Evolutionary conservation across 92 coral and sea anemone species (phyloP).

Genomic region (Zoanthus solanderi): DNA sequence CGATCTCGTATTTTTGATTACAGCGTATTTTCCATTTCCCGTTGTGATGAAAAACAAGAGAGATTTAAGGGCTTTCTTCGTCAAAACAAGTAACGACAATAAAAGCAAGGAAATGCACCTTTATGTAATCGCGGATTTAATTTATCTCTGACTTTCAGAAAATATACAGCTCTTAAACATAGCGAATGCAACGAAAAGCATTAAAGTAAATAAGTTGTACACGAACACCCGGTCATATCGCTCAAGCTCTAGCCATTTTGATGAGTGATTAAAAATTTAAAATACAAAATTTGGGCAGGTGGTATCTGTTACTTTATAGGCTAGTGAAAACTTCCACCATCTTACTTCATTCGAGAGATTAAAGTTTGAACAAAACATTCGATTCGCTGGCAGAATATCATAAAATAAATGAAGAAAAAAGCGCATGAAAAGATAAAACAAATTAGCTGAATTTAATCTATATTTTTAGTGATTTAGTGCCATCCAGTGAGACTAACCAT

Average conservation of each 20-base stretch:
- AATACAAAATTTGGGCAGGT: slow-evolving; percentile 64
- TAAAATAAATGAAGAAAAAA: slow-evolving; percentile 7
- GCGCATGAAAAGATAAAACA: not conserved
- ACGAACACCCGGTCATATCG: slow-evolving; percentile 50
- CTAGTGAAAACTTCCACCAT: slow-evolving; percentile 50
- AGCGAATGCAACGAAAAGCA: not conserved
- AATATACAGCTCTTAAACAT: not conserved
- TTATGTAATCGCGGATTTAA: slow-evolving; percentile 13
- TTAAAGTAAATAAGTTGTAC: slow-evolving; percentile 35
- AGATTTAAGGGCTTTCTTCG: slow-evolving; percentile 40
- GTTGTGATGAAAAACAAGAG: slow-evolving; percentile 50
- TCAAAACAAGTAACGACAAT: slow-evolving; percentile 34
- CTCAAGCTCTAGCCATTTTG: slow-evolving; percentile 70
- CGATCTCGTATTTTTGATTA: not conserved
- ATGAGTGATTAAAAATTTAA: slow-evolving; percentile 83
- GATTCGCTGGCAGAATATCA: slow-evolving; percentile 2
- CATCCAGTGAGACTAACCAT: slow-evolving; percentile 32
- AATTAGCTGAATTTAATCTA: not conserved
- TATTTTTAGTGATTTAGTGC: not conserved
- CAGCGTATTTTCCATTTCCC: slow-evolving; percentile 41
- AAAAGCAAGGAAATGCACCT: slow-evolving; percentile 11
- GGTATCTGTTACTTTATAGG: slow-evolving; percentile 53
- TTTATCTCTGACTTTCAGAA: not conserved
- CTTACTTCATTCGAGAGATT: slow-evolving; percentile 74
- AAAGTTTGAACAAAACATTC: slow-evolving; percentile 54